Base-by-base conservation (phyloP, 2,888 invertebrate species). In the Strigamia crassipes region DNA sequence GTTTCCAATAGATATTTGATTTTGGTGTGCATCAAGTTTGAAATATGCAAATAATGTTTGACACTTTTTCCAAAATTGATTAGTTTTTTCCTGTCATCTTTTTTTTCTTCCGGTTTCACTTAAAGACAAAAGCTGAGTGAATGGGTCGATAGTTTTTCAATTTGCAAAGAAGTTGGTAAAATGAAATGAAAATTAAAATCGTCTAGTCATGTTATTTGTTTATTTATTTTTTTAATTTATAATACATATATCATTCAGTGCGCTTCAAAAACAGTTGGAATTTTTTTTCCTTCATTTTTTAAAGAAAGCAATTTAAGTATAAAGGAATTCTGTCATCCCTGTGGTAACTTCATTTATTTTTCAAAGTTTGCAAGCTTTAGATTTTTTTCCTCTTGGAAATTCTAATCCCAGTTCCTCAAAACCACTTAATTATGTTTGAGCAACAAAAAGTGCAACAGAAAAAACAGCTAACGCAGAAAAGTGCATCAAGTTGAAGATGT, bases 141-240 rank as follows among this genome's bases (percentile, higher is more conserved):
- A 73, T 73, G 73, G 73, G 27, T 73, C 73, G 73, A 73, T 73
- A 13, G n/a, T 73, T 73, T 73, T 73, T 73, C 73, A 73, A 73
- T 73, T 73, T 56, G 56, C n/a, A 56, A 18, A 9, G 18, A 56
- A 18, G 9, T 56, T 56, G 2, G 21, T 18, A 46, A 46, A n/a
- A 6, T 6, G 15, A 46, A 13, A 1, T 46, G 13, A 46, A 38
- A 38, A 38, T 38, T 38, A 38, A 38, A 38, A 38, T 38, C 38
- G 38, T 46, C 46, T n/a, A n/a, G 5, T 46, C 12, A 46, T 46
- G 8, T 46, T n/a, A 42, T 42, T 1, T 13, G 1, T 42, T 42
- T 13, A 15, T 13, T 42, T 42, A 13, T 42, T 46, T 46, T 1
- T 13, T n/a, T 3, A 0, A 46, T 46, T 46, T 46, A 46, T 46